Evolutionary conservation across 2,888 invertebrate genomes (phyloP).

Genomic region (Polymixis flavicincta): DNA sequence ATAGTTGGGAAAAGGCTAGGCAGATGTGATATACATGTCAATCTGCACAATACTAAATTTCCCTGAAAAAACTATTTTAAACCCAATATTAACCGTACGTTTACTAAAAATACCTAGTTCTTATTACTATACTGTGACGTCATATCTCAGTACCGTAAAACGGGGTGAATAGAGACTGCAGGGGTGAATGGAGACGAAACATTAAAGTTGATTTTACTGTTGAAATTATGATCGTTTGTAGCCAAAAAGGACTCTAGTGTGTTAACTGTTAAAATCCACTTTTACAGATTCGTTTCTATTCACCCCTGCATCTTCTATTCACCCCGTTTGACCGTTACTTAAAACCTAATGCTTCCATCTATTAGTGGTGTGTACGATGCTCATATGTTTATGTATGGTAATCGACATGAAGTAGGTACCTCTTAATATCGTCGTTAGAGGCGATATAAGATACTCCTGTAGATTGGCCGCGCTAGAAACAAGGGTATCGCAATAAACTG

Average conservation of each 20-base stretch:
- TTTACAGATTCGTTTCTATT: no score
- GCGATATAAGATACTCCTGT: constrained; percentile 31
- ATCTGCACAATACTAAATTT: background rate
- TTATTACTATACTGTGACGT: background rate
- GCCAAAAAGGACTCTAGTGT: no score
- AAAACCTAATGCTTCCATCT: constrained; percentile 35
- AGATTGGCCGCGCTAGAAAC: constrained; percentile 16
- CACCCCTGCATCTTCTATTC: no score
- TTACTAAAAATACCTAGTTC: background rate
- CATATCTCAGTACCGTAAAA: constrained; percentile 28
- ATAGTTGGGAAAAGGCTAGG: no score
- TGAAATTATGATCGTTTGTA: no score
- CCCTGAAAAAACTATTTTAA: background rate
- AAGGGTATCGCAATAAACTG: constrained; percentile 28
- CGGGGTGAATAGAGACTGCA: no score
- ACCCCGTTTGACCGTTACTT: no score
- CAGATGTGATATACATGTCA: no score
- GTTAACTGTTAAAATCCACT: no score
- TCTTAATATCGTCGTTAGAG: constrained; percentile 19
- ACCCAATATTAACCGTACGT: background rate
- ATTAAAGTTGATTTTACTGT: no score
- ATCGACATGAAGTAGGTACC: constrained; percentile 37
- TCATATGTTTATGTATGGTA: constrained; percentile 43
- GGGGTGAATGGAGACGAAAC: no score
- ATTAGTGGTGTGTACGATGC: constrained; percentile 22